phyloP scores from a whole-genome alignment of 2,797 vertebrate species.

The Pseudopleuronectes americanus region DNA sequence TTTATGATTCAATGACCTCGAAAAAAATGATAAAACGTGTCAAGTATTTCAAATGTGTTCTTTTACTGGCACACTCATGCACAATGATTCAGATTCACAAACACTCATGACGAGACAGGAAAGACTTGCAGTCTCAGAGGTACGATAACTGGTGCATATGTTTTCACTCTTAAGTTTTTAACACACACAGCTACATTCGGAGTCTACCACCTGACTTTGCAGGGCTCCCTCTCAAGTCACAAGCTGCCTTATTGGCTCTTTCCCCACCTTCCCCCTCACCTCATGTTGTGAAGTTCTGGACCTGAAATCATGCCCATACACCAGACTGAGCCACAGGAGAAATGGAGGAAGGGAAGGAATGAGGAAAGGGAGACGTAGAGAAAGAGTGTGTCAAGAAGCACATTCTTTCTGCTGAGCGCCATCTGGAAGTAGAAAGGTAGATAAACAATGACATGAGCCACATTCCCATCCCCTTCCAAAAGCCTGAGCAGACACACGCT shows the following conservation, averaged over 20 bases:
- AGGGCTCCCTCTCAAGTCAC: slow-evolving; percentile 57
- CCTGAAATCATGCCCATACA: slow-evolving; percentile 68
- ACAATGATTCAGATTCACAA: slow-evolving; percentile 41
- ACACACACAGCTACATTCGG: slow-evolving; percentile 21
- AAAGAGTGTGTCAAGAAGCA: slow-evolving; percentile 70
- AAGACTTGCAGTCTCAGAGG: slow-evolving; percentile 22
- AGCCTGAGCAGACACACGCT: slow-evolving; percentile 56
- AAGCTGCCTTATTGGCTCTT: slow-evolving; percentile 65
- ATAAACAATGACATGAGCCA: slow-evolving; percentile 82
- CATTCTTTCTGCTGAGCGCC: slow-evolving; percentile 83
- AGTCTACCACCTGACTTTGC: slow-evolving; percentile 55
- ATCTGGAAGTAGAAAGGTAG: slow-evolving; percentile 86
- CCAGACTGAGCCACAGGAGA: slow-evolving; percentile 69
- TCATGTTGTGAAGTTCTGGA: slow-evolving; percentile 69
- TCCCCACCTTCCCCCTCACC: slow-evolving; percentile 41
- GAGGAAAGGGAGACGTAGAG: slow-evolving; percentile 56
- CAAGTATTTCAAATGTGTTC: slow-evolving; percentile 54
- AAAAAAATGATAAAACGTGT: slow-evolving; percentile 51
- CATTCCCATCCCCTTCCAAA: slow-evolving; percentile 66
- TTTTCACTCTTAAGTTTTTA: slow-evolving; percentile 32
- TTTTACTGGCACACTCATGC: slow-evolving; percentile 1
- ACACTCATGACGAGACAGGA: slow-evolving; percentile 16
- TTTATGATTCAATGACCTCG: slow-evolving; percentile 75
- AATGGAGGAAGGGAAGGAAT: slow-evolving; percentile 44
- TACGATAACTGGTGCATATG: slow-evolving; percentile 52